Base-by-base conservation (phyloP, 2,113 vertebrate genomes). In the Danionella cerebrum region DNA sequence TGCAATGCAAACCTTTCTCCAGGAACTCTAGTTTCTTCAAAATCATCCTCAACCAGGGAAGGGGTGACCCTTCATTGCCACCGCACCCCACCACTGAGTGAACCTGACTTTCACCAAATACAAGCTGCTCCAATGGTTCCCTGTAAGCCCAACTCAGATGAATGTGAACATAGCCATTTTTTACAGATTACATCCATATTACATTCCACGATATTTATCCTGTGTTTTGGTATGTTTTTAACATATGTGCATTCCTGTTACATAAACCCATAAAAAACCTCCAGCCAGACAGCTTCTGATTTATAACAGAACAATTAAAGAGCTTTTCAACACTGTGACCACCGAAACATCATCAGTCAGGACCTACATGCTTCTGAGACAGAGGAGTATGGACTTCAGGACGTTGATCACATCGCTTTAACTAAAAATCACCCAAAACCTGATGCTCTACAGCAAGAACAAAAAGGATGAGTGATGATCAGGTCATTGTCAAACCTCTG, bases 381-480 rank as follows among this genome's bases (percentile, higher is more conserved):
- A 53, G 50, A 53, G 33, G 9, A 25, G 50, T 29, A 29, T 16
- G 1, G 10, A 18, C 33, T 53, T 45, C 25, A 36, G n/a, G 52
- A 60, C 18, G 42, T 29, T 57, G 36, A 24, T 57, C 19, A 39
- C 50, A 38, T 35, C 1, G 3, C 5, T n/a, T 13, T 21, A 18
- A 35, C 6, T 29, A 35, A 19, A 35, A 64, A 29, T 64, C 42
- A 64, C 12, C 44, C 42, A 10, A n/a, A 48, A 24, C 19, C 42
- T 36, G 59, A 48, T 36, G 59, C 35, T 21, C 10, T 16, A 29
- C 38, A 60, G 24, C 36, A 33, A 54, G 22, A 48, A 45, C 12
- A 10, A 19, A 31, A 25, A n/a, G 11, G 57, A 59, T 67, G 29
- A 57, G 53, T 38, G 50, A 70, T 27, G 67, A 52, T 18, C 25